phyloP scores from a whole-genome alignment of 2,797 vertebrate species.

The Neopelma chrysocephalum region DNA sequence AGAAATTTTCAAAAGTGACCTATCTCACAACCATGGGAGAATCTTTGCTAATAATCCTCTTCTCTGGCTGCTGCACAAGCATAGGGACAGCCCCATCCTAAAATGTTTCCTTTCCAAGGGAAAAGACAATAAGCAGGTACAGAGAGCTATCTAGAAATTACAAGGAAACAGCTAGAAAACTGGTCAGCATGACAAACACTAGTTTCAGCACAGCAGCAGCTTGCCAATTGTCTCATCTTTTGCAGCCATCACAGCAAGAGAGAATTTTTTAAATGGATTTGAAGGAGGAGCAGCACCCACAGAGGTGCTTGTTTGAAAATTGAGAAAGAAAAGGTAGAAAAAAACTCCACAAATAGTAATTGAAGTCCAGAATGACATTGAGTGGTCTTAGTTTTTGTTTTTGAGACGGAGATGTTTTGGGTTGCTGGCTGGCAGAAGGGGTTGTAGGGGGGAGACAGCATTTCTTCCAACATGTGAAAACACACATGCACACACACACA shows the following conservation, averaged over 20 bases:
- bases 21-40: neutral
- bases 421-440: neutral
- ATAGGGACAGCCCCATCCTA: neutral
- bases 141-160: neutral
- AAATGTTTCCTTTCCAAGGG: neutral
- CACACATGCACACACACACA: neutral
- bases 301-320: slow-evolving; percentile 32
- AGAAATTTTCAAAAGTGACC: neutral
- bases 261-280: slow-evolving; percentile 14
- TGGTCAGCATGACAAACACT: neutral
- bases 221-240: slow-evolving; percentile 29
- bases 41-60: neutral
- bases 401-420: neutral
- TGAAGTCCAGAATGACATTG: neutral
- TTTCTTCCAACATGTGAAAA: neutral
- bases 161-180: slow-evolving; percentile 1
- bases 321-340: neutral
- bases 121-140: neutral
- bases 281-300: neutral
- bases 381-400: neutral
- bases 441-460: neutral
- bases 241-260: slow-evolving; percentile 22
- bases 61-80: neutral
- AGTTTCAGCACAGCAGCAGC: slow-evolving; percentile 31
- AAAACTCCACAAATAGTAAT: neutral